phyloP scores from a whole-genome alignment of 2,113 vertebrate species.

The Procavia capensis region DNA sequence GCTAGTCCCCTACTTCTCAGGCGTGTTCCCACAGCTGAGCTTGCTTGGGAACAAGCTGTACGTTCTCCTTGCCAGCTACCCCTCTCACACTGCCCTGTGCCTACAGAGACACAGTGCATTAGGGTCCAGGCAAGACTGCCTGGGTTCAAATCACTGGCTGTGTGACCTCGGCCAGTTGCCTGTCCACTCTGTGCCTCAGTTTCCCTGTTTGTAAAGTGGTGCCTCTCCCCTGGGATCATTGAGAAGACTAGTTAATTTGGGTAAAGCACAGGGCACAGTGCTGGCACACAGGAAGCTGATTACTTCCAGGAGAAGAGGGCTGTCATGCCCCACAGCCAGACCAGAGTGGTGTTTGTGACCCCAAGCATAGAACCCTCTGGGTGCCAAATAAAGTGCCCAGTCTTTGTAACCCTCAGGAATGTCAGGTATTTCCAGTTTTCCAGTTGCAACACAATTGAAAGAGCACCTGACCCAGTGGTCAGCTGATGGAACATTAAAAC shows the following conservation, averaged over 20 bases:
- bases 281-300: not conserved
- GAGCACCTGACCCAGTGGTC: not conserved
- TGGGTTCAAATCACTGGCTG: not conserved
- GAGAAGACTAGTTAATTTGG: not conserved
- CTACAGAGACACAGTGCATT: not conserved
- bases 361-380: accelerated
- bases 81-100: accelerated
- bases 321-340: not conserved
- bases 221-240: not conserved
- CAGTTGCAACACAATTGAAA: not conserved
- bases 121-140: accelerated
- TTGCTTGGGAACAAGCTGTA: not conserved
- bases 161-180: not conserved
- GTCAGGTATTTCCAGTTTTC: not conserved
- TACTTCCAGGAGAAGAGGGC: not conserved
- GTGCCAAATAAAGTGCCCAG: not conserved
- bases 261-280: not conserved
- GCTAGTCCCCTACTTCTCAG: not conserved
- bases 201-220: not conserved
- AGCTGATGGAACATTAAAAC: not conserved
- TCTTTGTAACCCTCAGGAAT: not conserved
- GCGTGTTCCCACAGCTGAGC: not conserved
- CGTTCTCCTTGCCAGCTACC: not conserved
- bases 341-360: not conserved
- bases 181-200: not conserved